A percentile compares a stretch with the other conserved stretches of the same genome.
phyloP scores from a whole-genome alignment of 2,888 invertebrate genomes.

The Xestia sexstrigata region DNA sequence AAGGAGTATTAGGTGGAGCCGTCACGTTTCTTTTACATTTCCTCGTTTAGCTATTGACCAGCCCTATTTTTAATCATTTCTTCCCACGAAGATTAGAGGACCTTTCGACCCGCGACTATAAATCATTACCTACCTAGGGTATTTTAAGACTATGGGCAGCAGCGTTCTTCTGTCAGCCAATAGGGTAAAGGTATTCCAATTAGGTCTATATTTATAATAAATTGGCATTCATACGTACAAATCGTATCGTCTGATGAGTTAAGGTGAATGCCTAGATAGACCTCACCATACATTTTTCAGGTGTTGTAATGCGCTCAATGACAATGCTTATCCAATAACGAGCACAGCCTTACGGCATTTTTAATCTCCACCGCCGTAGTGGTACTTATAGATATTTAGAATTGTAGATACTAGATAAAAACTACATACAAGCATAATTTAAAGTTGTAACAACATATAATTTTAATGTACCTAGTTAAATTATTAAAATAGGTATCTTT shows the following conservation, averaged over 20 bases:
- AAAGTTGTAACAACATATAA: slow-evolving; percentile 10
- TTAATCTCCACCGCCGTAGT: too few relatives aligned
- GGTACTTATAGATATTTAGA: too few relatives aligned
- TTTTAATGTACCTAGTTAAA: slow-evolving; percentile 3
- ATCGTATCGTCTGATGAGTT: neutral
- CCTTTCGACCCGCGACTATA: too few relatives aligned
- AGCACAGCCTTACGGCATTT: neutral
- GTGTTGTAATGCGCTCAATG: neutral
- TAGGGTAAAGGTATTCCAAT: neutral
- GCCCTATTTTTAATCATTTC: neutral
- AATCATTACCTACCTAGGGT: too few relatives aligned
- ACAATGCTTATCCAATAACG: neutral
- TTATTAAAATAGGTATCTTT: neutral
- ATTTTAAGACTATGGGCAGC: neutral
- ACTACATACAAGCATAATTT: neutral
- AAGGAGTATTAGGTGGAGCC: too few relatives aligned
- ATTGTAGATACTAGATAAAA: neutral
- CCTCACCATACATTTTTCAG: too few relatives aligned
- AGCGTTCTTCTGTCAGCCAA: neutral
- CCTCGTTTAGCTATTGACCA: neutral
- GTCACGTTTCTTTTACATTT: neutral
- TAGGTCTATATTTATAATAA: neutral
- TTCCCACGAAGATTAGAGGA: neutral
- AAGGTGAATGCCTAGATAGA: too few relatives aligned
- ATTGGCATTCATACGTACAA: neutral